Percentiles rank a stretch among this genome's conserved stretches.
These are phyloP conservation scores for Dromas ardeola DNA, from an alignment of 2,113 vertebrate species.

Conservation along the genomic window DNA sequence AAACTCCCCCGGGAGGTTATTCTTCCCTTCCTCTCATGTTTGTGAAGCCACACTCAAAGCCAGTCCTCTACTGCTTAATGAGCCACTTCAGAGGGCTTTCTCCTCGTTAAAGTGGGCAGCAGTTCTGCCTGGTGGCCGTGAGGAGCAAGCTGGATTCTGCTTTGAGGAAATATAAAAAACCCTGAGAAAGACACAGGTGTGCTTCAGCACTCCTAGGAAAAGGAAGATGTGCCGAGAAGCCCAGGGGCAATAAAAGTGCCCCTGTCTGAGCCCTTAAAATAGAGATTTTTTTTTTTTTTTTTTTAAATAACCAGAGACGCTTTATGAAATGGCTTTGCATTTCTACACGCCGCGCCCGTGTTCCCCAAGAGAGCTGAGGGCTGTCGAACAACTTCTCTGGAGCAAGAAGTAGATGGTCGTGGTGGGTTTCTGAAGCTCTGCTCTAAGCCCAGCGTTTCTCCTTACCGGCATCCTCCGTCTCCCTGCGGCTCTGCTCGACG, in stretches of 20 bases:
- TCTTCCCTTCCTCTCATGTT: not conserved
- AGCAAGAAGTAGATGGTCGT: not conserved
- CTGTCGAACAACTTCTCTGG: not conserved
- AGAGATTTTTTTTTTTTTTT: not conserved
- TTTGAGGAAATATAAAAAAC: not conserved
- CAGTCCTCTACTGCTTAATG: not conserved
- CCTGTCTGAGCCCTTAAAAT: not conserved
- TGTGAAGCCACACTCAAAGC: not conserved
- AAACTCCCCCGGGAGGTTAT: not conserved
- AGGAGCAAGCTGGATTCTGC: not conserved
- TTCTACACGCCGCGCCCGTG: accelerated
- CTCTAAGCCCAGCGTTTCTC: not conserved
- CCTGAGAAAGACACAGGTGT: not conserved
- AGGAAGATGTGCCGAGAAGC: not conserved
- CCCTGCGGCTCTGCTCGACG: conserved; percentile 57
- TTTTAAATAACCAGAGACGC: not conserved
- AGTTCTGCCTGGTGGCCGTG: not conserved
- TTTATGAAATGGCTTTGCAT: not conserved
- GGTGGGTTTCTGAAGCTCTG: not conserved
- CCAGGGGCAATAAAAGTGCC: not conserved
- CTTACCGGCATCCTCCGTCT: conserved; percentile 73
- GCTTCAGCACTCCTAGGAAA: not conserved
- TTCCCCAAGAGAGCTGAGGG: not conserved
- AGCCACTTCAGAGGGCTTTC: not conserved
- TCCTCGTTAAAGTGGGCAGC: not conserved